A percentile compares a stretch with the other conserved stretches of the same genome.
phyloP scores from a whole-genome alignment of 2,797 vertebrate genomes.

The Meriones psammophilus region DNA sequence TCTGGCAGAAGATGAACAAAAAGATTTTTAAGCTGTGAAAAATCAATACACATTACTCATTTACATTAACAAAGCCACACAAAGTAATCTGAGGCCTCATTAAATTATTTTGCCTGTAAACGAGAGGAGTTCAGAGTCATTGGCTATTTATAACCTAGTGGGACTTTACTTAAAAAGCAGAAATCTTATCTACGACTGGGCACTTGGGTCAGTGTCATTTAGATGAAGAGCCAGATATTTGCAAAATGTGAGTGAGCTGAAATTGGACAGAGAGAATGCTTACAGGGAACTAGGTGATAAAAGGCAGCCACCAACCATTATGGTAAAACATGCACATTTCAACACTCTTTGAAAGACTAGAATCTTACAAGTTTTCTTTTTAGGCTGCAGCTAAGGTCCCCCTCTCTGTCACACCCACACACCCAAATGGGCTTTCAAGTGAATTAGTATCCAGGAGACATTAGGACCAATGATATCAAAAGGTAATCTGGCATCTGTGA shows the following conservation, averaged over 20 bases:
- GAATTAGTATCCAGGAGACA: background rate
- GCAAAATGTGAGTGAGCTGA: background rate
- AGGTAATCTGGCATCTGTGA: background rate
- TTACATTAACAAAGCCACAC: conserved; percentile 87
- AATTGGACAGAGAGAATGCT: background rate
- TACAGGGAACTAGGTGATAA: background rate
- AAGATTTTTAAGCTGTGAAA: conserved; percentile 87
- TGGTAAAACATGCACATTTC: background rate
- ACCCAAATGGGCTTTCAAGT: background rate
- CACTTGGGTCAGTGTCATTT: conserved; percentile 23
- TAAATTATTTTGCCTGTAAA: conserved; percentile 87
- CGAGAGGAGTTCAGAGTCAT: conserved; percentile 75
- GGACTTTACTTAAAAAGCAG: conserved; percentile 69
- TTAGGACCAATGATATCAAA: background rate
- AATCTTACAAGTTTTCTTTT: background rate
- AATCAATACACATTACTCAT: conserved; percentile 90
- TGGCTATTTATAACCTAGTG: conserved; percentile 74
- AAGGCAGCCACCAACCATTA: background rate
- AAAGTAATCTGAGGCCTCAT: conserved; percentile 84
- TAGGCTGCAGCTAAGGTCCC: background rate
- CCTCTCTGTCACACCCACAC: fast-evolving
- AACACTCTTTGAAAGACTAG: conserved; percentile 28
- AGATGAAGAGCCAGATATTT: conserved; percentile 58
- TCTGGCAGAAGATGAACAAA: conserved; percentile 85
- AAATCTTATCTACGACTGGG: conserved; percentile 50